These are phyloP conservation scores for Lichenostomus cassidix DNA, from an alignment of 2,113 vertebrate genomes.

Conservation along the genomic window DNA sequence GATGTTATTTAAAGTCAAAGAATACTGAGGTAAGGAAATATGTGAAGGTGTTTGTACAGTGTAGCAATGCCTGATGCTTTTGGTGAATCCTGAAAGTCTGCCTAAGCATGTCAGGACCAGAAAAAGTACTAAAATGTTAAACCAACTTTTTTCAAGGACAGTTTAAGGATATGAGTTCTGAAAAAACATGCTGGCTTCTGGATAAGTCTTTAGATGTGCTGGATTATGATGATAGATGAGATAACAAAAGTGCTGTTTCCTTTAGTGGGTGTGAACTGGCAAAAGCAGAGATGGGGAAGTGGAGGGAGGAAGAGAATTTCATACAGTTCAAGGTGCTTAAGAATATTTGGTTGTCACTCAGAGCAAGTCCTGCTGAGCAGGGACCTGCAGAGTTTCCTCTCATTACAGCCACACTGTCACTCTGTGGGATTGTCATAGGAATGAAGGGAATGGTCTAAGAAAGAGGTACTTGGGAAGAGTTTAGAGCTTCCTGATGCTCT, in stretches of 20 bases:
- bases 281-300: not conserved
- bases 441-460: not conserved
- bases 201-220: not conserved
- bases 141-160: not conserved
- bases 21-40: not conserved
- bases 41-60: not conserved
- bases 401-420: fast-evolving
- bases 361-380: not conserved
- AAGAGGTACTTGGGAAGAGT: not conserved
- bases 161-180: not conserved
- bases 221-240: not conserved
- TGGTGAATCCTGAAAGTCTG: not conserved
- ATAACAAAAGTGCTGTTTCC: not conserved
- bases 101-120: not conserved
- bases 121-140: not conserved
- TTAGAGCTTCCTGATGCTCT: not conserved
- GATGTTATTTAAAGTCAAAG: not conserved
- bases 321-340: not conserved
- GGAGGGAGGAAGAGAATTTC: not conserved
- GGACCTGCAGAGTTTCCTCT: not conserved
- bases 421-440: not conserved
- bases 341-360: not conserved
- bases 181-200: not conserved
- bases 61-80: not conserved
- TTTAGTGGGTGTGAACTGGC: not conserved